A percentile compares a stretch with the other conserved stretches of the same genome.
Evolutionary conservation across 2,797 vertebrate genomes (phyloP).

Genomic region (Anableps anableps): DNA sequence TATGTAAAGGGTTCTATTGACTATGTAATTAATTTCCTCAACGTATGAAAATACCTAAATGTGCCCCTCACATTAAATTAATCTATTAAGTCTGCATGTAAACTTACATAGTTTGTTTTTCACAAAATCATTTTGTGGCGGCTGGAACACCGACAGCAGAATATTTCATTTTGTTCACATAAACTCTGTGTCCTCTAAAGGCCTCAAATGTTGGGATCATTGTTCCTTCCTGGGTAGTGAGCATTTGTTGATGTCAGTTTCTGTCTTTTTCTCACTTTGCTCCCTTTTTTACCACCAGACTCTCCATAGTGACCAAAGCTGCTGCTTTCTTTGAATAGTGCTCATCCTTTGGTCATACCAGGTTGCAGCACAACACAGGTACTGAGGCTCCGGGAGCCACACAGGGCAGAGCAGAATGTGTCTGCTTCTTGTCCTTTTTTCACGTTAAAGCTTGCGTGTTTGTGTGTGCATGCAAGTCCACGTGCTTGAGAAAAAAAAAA

Average conservation of each 20-base stretch:
- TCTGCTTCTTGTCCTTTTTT: constrained; percentile 26
- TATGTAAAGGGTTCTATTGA: too few relatives aligned
- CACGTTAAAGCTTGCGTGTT: constrained; percentile 21
- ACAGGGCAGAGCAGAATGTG: constrained; percentile 38
- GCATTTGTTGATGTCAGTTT: constrained; percentile 24
- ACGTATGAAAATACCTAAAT: too few relatives aligned
- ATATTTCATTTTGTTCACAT: too few relatives aligned
- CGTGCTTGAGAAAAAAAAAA: background rate
- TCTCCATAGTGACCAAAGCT: constrained; percentile 46
- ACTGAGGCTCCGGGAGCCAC: constrained; percentile 45
- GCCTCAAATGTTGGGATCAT: constrained; percentile 4
- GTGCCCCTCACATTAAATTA: too few relatives aligned
- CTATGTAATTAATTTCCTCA: too few relatives aligned
- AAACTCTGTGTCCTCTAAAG: background rate
- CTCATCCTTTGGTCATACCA: constrained; percentile 47
- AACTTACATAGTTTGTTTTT: background rate
- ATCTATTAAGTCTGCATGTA: too few relatives aligned
- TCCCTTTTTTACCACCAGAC: constrained; percentile 40
- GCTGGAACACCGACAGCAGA: too few relatives aligned
- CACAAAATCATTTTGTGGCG: background rate
- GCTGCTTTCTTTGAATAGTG: constrained; percentile 56
- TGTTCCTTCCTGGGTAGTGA: constrained; percentile 15
- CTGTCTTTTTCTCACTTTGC: constrained; percentile 33
- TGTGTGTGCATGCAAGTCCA: background rate
- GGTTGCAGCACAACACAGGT: constrained; percentile 47